phyloP scores from a whole-genome alignment of 1,140 invertebrate species.

The Cydia pomonella region DNA sequence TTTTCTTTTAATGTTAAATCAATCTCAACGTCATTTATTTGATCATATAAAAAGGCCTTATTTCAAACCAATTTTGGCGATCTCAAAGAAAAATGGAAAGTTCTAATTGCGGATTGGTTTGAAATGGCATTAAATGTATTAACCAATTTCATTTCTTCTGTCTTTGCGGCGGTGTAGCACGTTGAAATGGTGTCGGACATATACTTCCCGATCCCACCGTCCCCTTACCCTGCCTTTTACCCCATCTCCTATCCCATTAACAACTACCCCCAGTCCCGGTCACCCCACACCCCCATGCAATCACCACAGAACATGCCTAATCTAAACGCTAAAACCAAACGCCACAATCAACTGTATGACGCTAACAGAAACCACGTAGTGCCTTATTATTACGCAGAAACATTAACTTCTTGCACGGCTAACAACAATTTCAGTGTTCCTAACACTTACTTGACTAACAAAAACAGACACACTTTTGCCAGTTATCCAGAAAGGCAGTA shows the following conservation, averaged over 20 bases:
- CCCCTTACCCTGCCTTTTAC: conserved; percentile 69
- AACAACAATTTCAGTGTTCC: conserved; percentile 68
- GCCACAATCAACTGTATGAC: conserved; percentile 65
- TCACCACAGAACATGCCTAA: conserved; percentile 59
- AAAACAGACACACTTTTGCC: conserved; percentile 61
- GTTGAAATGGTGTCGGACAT: conserved; percentile 88
- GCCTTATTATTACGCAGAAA: conserved; percentile 76
- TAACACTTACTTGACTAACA: conserved; percentile 52
- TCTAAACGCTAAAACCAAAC: conserved; percentile 56
- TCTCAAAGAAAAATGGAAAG: too few species aligned
- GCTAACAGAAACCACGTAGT: conserved; percentile 77
- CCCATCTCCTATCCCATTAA: conserved; percentile 73
- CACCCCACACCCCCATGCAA: conserved; percentile 55
- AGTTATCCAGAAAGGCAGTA: conserved; percentile 59
- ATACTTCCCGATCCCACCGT: conserved; percentile 80
- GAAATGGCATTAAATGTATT: conserved; percentile 53
- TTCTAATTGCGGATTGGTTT: background rate
- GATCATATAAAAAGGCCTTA: background rate
- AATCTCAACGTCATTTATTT: background rate
- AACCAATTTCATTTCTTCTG: conserved; percentile 75
- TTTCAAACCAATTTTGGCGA: background rate
- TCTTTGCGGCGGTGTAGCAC: conserved; percentile 81
- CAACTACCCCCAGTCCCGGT: conserved; percentile 59
- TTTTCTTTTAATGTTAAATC: too few species aligned
- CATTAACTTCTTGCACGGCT: conserved; percentile 67